These are phyloP conservation scores for Buphagus erythrorhynchus DNA, from an alignment of 2,797 vertebrate species.

Conservation along the genomic window DNA sequence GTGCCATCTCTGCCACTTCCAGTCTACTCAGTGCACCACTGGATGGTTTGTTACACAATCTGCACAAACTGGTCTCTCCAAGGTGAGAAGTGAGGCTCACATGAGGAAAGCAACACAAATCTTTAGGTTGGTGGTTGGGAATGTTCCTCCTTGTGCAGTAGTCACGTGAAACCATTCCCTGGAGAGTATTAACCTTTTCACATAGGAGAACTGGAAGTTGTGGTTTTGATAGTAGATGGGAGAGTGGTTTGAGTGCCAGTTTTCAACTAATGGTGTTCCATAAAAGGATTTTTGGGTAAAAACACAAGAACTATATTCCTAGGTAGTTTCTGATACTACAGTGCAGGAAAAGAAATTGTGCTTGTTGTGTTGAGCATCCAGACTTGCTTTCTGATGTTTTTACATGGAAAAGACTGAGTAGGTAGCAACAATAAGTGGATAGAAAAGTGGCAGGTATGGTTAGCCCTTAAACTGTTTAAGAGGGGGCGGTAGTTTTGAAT, in stretches of 20 bases:
- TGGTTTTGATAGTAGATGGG: neutral
- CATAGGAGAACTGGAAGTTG: neutral
- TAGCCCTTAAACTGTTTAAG: neutral
- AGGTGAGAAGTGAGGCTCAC: neutral
- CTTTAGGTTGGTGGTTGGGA: neutral
- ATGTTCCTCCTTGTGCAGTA: neutral
- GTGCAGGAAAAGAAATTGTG: neutral
- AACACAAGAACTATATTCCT: neutral
- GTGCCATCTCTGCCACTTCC: neutral
- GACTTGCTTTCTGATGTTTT: neutral
- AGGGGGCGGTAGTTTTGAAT: neutral
- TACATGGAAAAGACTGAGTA: neutral
- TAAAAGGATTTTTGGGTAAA: neutral
- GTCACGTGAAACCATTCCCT: neutral
- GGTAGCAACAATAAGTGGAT: neutral
- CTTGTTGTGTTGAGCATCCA: neutral
- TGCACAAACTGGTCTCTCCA: neutral
- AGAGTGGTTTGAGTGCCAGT: neutral
- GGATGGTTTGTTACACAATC: neutral
- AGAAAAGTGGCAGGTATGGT: neutral
- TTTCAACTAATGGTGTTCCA: neutral
- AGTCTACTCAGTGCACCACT: neutral
- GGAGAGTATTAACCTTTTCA: neutral
- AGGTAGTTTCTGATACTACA: neutral
- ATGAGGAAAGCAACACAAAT: accelerated